Conservation (phyloP, 2,888 invertebrate genomes). For the Laothoe populi region DNA sequence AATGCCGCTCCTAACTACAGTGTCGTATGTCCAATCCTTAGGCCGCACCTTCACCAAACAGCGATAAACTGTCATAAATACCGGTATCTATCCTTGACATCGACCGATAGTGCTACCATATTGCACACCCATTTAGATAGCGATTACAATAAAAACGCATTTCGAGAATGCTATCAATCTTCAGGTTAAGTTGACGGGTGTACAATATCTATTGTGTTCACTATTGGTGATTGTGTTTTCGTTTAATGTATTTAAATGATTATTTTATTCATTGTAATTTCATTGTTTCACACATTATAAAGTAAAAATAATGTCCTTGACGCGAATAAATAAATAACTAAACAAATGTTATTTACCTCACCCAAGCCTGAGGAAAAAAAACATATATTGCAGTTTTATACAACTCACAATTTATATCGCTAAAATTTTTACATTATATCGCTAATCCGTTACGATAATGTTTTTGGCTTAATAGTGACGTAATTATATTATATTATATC, state of each 20-base stretch:
- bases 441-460: not conserved
- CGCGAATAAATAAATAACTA: not conserved
- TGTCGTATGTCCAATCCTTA: conserved; percentile 71
- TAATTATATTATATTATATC: not conserved
- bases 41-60: conserved; percentile 61
- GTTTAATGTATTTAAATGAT: conserved; percentile 21
- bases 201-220: conserved; percentile 17
- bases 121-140: conserved; percentile 79
- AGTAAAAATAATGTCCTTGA: conserved; percentile 5
- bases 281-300: conserved; percentile 22
- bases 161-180: conserved; percentile 71
- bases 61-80: conserved; percentile 78
- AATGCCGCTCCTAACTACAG: conserved; percentile 68
- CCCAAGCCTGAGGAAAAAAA: no score
- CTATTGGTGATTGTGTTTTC: conserved; percentile 7
- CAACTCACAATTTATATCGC: no score
- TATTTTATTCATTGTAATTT: conserved; percentile 24
- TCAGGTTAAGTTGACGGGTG: conserved; percentile 27
- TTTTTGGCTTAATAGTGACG: not conserved
- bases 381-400: no score
- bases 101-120: conserved; percentile 69
- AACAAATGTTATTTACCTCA: not conserved
- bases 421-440: no score
- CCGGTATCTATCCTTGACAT: conserved; percentile 75
- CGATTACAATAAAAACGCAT: conserved; percentile 76